phyloP scores from a whole-genome alignment of 2,888 invertebrate species.

The Serripes groenlandicus region DNA sequence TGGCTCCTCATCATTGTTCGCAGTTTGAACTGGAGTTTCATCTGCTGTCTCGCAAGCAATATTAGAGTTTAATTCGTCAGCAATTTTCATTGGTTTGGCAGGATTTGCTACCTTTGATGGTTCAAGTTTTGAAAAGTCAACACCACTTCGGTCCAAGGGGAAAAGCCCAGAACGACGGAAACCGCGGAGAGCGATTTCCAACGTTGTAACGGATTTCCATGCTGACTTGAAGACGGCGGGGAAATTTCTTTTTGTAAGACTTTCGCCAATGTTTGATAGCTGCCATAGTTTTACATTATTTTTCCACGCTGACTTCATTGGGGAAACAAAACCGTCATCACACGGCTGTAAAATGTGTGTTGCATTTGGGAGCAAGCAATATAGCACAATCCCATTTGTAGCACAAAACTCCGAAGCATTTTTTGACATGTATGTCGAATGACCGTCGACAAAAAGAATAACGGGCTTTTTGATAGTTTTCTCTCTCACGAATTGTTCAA shows the following conservation, averaged over 20 bases:
- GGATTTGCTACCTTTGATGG: slow-evolving; percentile 23
- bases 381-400: slow-evolving; percentile 44
- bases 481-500: background rate
- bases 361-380: slow-evolving; percentile 44
- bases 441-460: slow-evolving; percentile 55
- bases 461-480: slow-evolving; percentile 26
- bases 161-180: slow-evolving; percentile 43
- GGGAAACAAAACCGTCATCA: slow-evolving; percentile 40
- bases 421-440: slow-evolving; percentile 33
- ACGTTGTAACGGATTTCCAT: slow-evolving; percentile 34
- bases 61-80: no score
- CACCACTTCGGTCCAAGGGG: slow-evolving; percentile 35
- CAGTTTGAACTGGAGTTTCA: no score
- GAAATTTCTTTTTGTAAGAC: slow-evolving; percentile 42
- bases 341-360: slow-evolving; percentile 49
- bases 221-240: slow-evolving; percentile 45
- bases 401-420: slow-evolving; percentile 24
- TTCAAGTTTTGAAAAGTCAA: slow-evolving; percentile 48
- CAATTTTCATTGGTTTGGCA: no score
- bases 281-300: slow-evolving; percentile 52
- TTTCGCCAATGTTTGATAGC: slow-evolving; percentile 42
- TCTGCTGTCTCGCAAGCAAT: no score
- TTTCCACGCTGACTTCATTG: slow-evolving; percentile 51
- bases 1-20: no score
- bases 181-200: slow-evolving; percentile 44